phyloP scores from a whole-genome alignment of 2,113 vertebrate species.

The Thermophis baileyi region DNA sequence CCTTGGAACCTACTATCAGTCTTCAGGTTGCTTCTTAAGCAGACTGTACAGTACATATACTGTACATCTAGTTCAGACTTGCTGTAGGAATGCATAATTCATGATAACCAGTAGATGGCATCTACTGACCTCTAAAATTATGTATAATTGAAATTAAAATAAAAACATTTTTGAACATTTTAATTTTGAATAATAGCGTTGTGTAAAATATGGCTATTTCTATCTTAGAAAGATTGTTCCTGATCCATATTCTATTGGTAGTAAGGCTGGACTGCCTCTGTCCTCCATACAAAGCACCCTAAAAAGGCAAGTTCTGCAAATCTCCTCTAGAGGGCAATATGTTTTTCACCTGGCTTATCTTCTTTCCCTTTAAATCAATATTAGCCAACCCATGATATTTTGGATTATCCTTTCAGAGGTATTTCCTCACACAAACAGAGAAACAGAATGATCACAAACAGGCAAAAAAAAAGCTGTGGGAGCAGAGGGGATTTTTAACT shows the following conservation, averaged over 20 bases:
- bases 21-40: background rate
- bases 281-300: no score
- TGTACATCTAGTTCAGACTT: background rate
- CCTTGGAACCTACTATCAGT: background rate
- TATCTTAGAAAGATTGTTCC: no score
- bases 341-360: background rate
- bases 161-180: background rate
- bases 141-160: background rate
- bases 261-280: no score
- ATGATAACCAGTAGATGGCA: background rate
- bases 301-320: background rate
- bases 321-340: background rate
- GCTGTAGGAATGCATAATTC: background rate
- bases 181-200: background rate
- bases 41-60: background rate
- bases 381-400: background rate
- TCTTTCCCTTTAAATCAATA: background rate
- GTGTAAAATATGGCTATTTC: no score
- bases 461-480: no score
- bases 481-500: no score
- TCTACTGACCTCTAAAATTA: background rate
- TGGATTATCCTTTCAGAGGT: background rate
- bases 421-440: no score
- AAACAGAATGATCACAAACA: no score
- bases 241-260: no score